Evolutionary conservation across 2,797 vertebrate genomes (phyloP).

Genomic region (Arnoldichthys spilopterus): DNA sequence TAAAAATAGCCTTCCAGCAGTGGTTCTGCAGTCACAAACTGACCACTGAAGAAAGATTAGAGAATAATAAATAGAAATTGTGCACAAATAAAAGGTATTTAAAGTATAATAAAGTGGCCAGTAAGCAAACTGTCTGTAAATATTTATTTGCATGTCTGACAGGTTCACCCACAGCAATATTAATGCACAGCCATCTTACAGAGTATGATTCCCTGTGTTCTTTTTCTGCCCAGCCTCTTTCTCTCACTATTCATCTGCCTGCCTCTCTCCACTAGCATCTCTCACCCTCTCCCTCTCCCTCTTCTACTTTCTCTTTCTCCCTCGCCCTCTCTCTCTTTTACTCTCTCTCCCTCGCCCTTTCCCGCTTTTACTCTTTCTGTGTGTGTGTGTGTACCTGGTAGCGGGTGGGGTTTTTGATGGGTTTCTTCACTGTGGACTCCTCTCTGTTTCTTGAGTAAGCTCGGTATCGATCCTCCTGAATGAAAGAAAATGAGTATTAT

Average conservation of each 20-base stretch:
- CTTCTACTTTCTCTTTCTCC: background rate
- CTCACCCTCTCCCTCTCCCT: conserved; percentile 2
- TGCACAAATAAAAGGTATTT: background rate
- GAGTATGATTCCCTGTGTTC: background rate
- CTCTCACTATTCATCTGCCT: no score
- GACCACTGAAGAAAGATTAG: background rate
- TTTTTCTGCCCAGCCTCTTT: background rate
- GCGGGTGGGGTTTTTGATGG: conserved; percentile 90
- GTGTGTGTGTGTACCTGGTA: conserved; percentile 82
- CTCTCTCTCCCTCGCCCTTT: background rate
- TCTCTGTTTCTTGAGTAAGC: conserved; percentile 81
- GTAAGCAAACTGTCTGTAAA: background rate
- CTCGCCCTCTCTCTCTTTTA: background rate
- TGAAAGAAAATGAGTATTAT: conserved; percentile 4
- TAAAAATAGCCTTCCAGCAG: background rate
- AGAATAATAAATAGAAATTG: background rate
- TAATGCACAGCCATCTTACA: background rate
- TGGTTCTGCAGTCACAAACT: background rate
- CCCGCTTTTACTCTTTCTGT: background rate
- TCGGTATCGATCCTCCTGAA: conserved; percentile 86
- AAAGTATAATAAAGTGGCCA: background rate
- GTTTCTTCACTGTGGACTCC: conserved; percentile 83
- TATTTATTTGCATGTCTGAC: background rate
- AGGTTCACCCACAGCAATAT: background rate
- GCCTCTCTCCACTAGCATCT: background rate